A percentile compares a stretch with the other conserved stretches of the same genome.
These are phyloP conservation scores for Drosophila greeni DNA, from an alignment of 2,888 invertebrate species.

Conservation along the genomic window DNA sequence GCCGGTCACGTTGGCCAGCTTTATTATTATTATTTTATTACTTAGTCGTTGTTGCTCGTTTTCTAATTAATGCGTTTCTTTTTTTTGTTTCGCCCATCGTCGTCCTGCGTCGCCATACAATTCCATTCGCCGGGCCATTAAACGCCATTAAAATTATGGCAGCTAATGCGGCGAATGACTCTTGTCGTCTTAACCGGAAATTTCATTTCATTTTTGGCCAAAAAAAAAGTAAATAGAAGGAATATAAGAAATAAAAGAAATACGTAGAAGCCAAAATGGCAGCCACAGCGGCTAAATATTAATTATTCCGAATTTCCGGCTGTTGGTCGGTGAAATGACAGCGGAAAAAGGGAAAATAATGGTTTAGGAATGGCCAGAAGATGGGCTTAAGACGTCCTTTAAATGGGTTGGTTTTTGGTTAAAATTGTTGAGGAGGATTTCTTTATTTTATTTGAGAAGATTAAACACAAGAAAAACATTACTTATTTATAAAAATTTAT, in stretches of 20 bases:
- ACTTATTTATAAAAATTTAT: too few relatives aligned
- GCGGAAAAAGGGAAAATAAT: conserved; percentile 25
- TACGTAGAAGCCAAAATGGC: conserved; percentile 8
- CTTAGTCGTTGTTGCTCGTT: conserved; percentile 51
- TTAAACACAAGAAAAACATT: background rate
- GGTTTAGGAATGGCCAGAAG: background rate
- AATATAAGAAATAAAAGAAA: conserved; percentile 5
- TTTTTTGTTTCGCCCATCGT: conserved; percentile 29
- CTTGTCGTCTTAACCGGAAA: conserved; percentile 62
- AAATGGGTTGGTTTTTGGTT: background rate
- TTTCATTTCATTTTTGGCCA: conserved; percentile 48
- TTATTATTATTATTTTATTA: conserved; percentile 70
- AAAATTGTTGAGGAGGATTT: background rate
- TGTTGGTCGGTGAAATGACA: conserved; percentile 46
- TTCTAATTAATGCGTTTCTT: conserved; percentile 71
- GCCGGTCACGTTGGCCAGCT: conserved; percentile 63
- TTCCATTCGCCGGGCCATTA: conserved; percentile 68
- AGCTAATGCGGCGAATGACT: conserved; percentile 57
- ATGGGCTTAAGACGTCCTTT: background rate
- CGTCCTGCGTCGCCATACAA: conserved; percentile 36
- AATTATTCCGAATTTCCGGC: conserved; percentile 59
- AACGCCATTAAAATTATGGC: conserved; percentile 73
- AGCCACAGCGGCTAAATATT: conserved; percentile 25
- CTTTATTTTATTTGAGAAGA: fast-evolving
- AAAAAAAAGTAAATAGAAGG: conserved; percentile 3